Base-by-base conservation (phyloP, 2,113 vertebrate genomes). In the Pterophyllum scalare region DNA sequence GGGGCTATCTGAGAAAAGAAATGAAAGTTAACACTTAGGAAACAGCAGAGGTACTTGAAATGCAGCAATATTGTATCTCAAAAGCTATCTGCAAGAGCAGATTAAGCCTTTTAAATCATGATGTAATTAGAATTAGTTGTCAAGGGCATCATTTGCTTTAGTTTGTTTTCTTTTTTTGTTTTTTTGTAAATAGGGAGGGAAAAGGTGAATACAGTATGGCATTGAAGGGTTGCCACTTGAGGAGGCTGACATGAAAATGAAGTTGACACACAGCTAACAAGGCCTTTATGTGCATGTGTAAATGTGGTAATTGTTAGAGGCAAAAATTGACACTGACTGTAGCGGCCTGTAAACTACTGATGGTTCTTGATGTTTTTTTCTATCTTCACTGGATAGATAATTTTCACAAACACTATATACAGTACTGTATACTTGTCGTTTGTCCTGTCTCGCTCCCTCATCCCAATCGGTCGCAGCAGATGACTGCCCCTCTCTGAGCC, bases 1-100 rank as follows among this genome's bases (percentile, higher is more conserved):
- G 17, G 38, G 46, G 62, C 43, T 91, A 75, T 87, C 60, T 59
- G 5, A 38, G 59, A 26, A 70, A 74, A 80, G 59, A 77, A 74
- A 20, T 67, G 46, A 74, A 82, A 79, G 77, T 75, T 76, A 85
- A 59, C 59, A 79, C 52, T 79, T 40, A 59, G 56, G 62, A 57
- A 84, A 81, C 35, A 72, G 43, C 67, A 72, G 31, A 33, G 13
- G 3, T 35, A n/a, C 56, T 82, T 35, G 0, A 76, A 82, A 84
- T 75, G 14, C 43, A 62, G 67, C 28, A 79, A 33, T 62, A 35
- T 79, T 46, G 7, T 11, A 52, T 38, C 43, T 70, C 20, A 81
- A 49, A 61, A 67, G 22, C 56, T 56, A 22, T 75, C 26, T 62
- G 20, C 10, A 5, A 77, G 28, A 46, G 24, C n/a, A 61, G 4